phyloP scores from a whole-genome alignment of 2,113 vertebrate species.

The Lophius piscatorius region DNA sequence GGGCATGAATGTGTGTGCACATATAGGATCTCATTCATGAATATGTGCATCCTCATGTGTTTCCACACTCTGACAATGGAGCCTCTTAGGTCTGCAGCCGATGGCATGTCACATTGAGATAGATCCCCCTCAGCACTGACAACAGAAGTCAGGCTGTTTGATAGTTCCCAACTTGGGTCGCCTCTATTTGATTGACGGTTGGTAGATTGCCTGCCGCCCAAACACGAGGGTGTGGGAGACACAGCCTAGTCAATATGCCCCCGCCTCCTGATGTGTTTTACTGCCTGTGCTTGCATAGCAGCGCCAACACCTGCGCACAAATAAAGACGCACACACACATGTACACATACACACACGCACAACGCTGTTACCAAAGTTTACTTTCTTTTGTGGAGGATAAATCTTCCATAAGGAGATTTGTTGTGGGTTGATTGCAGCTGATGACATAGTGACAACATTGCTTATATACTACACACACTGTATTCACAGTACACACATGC shows the following conservation, averaged over 20 bases:
- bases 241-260: conserved; percentile 64
- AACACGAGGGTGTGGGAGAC: conserved; percentile 71
- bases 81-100: conserved; percentile 71
- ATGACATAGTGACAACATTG: neutral
- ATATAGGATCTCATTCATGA: conserved; percentile 53
- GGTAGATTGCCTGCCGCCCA: conserved; percentile 79
- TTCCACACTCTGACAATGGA: conserved; percentile 60
- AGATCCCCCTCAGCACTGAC: conserved; percentile 77
- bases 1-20: conserved; percentile 33
- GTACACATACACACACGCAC: conserved; percentile 8
- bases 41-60: conserved; percentile 65
- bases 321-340: conserved; percentile 8
- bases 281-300: conserved; percentile 64
- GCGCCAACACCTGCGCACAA: conserved; percentile 38
- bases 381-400: conserved; percentile 28
- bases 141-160: conserved; percentile 73
- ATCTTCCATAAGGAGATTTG: too few species aligned
- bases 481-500: neutral
- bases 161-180: conserved; percentile 77
- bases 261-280: conserved; percentile 60
- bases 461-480: too few species aligned
- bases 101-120: conserved; percentile 77
- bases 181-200: conserved; percentile 76
- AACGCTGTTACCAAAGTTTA: conserved; percentile 43
- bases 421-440: neutral